These are phyloP conservation scores for Fulica atra DNA, from an alignment of 2,113 vertebrate species.

Conservation along the genomic window DNA sequence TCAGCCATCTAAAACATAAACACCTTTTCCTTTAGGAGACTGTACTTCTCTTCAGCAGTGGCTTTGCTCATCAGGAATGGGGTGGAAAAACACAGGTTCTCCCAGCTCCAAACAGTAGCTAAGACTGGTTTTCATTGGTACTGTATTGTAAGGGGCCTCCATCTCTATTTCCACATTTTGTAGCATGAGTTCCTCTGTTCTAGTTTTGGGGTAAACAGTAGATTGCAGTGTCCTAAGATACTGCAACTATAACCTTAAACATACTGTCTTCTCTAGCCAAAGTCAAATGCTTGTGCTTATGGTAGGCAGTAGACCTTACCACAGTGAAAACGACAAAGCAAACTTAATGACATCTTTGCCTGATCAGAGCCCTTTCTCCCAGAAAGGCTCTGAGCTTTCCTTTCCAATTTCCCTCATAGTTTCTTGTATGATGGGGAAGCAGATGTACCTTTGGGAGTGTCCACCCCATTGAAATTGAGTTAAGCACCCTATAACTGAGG, in stretches of 20 bases:
- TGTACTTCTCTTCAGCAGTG: neutral
- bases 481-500: neutral
- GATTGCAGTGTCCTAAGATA: neutral
- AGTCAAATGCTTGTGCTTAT: neutral
- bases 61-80: neutral
- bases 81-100: neutral
- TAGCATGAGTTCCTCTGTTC: neutral
- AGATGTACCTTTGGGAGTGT: conserved; percentile 4
- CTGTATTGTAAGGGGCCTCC: neutral
- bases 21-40: neutral
- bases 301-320: neutral
- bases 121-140: neutral
- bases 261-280: neutral
- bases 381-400: conserved; percentile 20
- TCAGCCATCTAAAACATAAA: neutral
- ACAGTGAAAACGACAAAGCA: neutral
- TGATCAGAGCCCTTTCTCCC: neutral
- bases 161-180: neutral
- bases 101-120: neutral
- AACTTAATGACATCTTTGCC: neutral
- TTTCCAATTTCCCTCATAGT: neutral
- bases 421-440: neutral
- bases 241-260: neutral
- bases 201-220: neutral
- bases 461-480: neutral